A percentile compares a stretch with the other conserved stretches of the same genome.
phyloP scores from a whole-genome alignment of 2,113 vertebrate genomes.

The Corythornis vintsioides region DNA sequence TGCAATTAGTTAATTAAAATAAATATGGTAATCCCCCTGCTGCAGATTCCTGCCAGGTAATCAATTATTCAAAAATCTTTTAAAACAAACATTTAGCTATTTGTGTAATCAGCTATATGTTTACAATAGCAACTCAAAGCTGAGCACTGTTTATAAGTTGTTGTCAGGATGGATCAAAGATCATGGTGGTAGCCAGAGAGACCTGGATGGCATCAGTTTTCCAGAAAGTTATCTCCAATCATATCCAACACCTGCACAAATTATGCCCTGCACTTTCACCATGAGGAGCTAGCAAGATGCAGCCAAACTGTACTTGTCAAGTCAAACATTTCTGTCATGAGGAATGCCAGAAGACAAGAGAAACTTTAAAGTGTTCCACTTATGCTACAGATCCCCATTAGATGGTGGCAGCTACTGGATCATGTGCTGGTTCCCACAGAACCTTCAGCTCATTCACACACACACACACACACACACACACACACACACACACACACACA shows the following conservation, averaged over 20 bases:
- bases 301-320: neutral
- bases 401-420: neutral
- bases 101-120: conserved; percentile 58
- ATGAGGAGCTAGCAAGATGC: neutral
- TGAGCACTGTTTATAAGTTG: neutral
- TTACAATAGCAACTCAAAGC: conserved; percentile 57
- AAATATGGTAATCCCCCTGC: conserved; percentile 53
- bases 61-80: conserved; percentile 69
- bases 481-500: rapidly evolving
- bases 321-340: neutral
- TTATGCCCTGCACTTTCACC: neutral
- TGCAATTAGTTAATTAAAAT: conserved; percentile 72
- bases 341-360: neutral
- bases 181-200: neutral
- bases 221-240: neutral
- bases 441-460: neutral
- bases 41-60: conserved; percentile 55
- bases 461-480: rapidly evolving
- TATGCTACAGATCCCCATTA: neutral
- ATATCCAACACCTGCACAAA: neutral
- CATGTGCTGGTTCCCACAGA: neutral
- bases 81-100: conserved; percentile 69
- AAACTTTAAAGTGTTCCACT: neutral
- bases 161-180: neutral
- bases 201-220: neutral